Evolutionary conservation across 2,797 vertebrate species (phyloP).

Genomic region (Chelon auratus): DNA sequence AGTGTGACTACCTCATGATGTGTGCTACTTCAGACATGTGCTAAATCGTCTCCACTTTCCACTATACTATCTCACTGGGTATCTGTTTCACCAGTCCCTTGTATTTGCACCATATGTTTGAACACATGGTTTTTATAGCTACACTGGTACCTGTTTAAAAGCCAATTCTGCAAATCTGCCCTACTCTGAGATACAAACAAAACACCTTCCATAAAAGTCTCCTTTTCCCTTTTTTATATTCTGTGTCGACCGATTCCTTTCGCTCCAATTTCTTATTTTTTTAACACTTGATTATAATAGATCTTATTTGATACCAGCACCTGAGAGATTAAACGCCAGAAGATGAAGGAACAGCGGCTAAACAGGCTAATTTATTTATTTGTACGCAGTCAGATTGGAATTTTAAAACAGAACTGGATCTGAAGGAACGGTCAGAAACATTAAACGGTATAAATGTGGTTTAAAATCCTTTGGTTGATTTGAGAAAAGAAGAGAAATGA

Average conservation of each 20-base stretch:
- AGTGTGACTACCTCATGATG: slow-evolving; percentile 21
- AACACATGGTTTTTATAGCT: too few relatives aligned
- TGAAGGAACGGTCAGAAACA: not conserved
- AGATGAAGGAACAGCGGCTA: slow-evolving; percentile 1
- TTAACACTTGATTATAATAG: slow-evolving; percentile 13
- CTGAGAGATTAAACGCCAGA: not conserved
- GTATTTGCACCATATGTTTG: too few relatives aligned
- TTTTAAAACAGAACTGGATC: slow-evolving; percentile 23
- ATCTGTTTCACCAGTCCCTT: too few relatives aligned
- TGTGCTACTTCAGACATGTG: too few relatives aligned
- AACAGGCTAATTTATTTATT: slow-evolving; percentile 5
- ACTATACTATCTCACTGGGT: too few relatives aligned
- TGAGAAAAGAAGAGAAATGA: not conserved
- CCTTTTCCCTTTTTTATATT: not conserved
- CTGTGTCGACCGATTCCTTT: slow-evolving; percentile 5
- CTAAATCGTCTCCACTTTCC: too few relatives aligned
- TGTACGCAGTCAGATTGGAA: not conserved
- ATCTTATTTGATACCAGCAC: not conserved
- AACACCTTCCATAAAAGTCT: not conserved
- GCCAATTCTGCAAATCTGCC: not conserved
- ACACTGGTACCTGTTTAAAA: not conserved
- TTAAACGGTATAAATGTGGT: not conserved
- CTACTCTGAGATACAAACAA: slow-evolving; percentile 1
- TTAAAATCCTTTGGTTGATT: slow-evolving; percentile 16
- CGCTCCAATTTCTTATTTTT: not conserved